These are phyloP conservation scores for Lithophane leautieri DNA, from an alignment of 2,888 invertebrate species.

Conservation along the genomic window DNA sequence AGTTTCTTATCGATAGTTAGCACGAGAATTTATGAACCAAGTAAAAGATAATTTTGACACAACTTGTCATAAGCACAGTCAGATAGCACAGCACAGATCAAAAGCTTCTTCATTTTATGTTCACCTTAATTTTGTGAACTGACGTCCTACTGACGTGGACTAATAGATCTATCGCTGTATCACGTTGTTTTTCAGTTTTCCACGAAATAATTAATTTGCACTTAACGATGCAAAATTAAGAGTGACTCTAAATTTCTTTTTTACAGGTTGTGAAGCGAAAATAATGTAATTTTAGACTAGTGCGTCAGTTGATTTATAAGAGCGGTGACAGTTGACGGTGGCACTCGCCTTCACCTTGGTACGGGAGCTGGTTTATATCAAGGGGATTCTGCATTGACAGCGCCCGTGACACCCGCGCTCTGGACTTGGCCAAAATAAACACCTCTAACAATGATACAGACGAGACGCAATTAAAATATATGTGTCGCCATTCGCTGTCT, in stretches of 20 bases:
- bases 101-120: slow-evolving; percentile 53
- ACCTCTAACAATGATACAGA: slow-evolving; percentile 82
- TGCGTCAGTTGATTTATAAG: slow-evolving; percentile 83
- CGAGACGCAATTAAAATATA: slow-evolving; percentile 79
- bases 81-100: slow-evolving; percentile 63
- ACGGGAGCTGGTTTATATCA: slow-evolving; percentile 84
- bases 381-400: slow-evolving; percentile 80
- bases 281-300: slow-evolving; percentile 65
- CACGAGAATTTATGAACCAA: slow-evolving; percentile 44
- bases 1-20: slow-evolving; percentile 53
- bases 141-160: slow-evolving; percentile 51
- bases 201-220: slow-evolving; percentile 54
- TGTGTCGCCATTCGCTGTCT: slow-evolving; percentile 71
- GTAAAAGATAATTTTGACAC: slow-evolving; percentile 31
- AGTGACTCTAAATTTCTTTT: slow-evolving; percentile 52
- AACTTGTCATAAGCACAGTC: slow-evolving; percentile 63
- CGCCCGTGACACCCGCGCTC: slow-evolving; percentile 84
- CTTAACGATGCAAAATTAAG: slow-evolving; percentile 51
- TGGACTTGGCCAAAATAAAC: slow-evolving; percentile 84
- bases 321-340: slow-evolving; percentile 81
- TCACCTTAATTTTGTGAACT: slow-evolving; percentile 53
- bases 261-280: slow-evolving; percentile 47
- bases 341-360: slow-evolving; percentile 88
- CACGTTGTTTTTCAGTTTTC: slow-evolving; percentile 46
- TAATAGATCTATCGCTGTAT: slow-evolving; percentile 47